These are phyloP conservation scores for Lasioglossum zephyrum DNA, from an alignment of 2,888 invertebrate genomes.

Conservation along the genomic window DNA sequence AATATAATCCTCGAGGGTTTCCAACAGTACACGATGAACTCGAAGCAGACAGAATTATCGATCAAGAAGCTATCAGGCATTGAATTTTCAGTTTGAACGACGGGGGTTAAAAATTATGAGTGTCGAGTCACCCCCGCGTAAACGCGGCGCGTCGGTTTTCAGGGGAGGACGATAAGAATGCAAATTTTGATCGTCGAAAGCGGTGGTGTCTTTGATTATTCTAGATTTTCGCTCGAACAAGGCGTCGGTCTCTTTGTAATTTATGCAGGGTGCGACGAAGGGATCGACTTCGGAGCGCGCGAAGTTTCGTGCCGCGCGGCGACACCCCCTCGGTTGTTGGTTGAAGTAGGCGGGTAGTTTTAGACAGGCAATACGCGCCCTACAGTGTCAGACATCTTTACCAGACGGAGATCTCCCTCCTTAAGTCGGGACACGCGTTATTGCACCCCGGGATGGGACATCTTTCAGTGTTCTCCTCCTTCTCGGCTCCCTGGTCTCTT, in stretches of 20 bases:
- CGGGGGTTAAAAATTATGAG: not conserved
- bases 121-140: not conserved
- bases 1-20: not conserved
- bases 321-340: not conserved
- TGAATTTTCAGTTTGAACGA: not conserved
- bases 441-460: constrained; percentile 56
- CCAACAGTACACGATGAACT: not conserved
- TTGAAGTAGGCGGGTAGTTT: constrained; percentile 22
- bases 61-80: not conserved
- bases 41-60: not conserved
- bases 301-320: constrained; percentile 5
- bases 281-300: not conserved
- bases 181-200: constrained; percentile 30
- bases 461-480: constrained; percentile 22
- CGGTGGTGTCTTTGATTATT: constrained; percentile 21
- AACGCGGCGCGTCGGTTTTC: not conserved
- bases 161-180: constrained; percentile 17
- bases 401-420: constrained; percentile 47
- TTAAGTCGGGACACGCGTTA: constrained; percentile 55
- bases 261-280: not conserved
- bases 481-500: not conserved
- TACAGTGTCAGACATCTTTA: constrained; percentile 36
- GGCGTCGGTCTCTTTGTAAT: not conserved
- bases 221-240: not conserved
- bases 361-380: constrained; percentile 34